Percentiles rank a stretch among this genome's conserved stretches.
phyloP scores from a whole-genome alignment of 1,140 invertebrate genomes.

The Drosophila seguyi region DNA sequence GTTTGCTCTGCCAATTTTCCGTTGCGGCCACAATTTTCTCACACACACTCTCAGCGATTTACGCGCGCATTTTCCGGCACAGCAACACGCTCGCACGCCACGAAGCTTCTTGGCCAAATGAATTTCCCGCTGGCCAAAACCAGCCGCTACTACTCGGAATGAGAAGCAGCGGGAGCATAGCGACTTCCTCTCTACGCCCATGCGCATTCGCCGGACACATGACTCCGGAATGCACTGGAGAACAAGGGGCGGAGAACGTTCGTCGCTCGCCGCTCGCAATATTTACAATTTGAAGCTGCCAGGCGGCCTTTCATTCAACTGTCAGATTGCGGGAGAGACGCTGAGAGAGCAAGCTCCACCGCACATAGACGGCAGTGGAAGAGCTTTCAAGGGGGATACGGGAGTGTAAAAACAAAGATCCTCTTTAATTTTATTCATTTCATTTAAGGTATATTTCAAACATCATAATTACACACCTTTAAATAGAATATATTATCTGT shows the following conservation, averaged over 20 bases:
- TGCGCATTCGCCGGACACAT: slow-evolving; percentile 41
- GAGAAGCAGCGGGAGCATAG: too few relatives aligned
- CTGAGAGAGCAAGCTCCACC: slow-evolving; percentile 5
- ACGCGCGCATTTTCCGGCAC: slow-evolving; percentile 77
- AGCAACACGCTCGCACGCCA: slow-evolving; percentile 77
- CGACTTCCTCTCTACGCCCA: slow-evolving; percentile 20
- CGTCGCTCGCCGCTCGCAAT: slow-evolving; percentile 39
- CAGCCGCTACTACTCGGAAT: slow-evolving; percentile 23
- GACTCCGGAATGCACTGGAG: slow-evolving; percentile 20
- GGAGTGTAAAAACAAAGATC: not conserved
- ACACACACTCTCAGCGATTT: slow-evolving; percentile 56
- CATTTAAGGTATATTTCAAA: not conserved
- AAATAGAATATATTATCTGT: too few relatives aligned
- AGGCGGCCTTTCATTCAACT: slow-evolving; percentile 65
- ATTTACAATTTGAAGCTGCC: slow-evolving; percentile 72
- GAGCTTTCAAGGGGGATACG: slow-evolving; percentile 2
- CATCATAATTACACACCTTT: too few relatives aligned
- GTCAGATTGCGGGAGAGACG: slow-evolving; percentile 34
- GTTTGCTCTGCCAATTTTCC: slow-evolving; percentile 53
- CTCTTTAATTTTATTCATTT: not conserved
- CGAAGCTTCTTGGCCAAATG: slow-evolving; percentile 80
- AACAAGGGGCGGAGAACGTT: slow-evolving; percentile 2
- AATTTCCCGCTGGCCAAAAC: slow-evolving; percentile 71
- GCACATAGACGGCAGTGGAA: not conserved
- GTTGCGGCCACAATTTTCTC: slow-evolving; percentile 44